Evolutionary conservation across 2,888 invertebrate genomes (phyloP).

Genomic region (Lumbricus terrestris): DNA sequence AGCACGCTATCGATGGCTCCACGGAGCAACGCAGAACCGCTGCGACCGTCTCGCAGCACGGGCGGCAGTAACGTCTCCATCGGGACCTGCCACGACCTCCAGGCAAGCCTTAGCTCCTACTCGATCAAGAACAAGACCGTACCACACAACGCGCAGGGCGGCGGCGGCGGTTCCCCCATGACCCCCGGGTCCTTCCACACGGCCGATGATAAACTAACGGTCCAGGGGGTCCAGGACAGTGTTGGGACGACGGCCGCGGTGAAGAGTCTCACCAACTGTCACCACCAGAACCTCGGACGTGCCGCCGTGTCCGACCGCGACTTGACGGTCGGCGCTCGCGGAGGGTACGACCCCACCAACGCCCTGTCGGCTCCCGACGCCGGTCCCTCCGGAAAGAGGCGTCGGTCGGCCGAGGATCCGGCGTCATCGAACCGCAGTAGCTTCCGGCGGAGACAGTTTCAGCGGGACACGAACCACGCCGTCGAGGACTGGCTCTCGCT

Average conservation of each 20-base stretch:
- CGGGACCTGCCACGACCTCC: constrained; percentile 22
- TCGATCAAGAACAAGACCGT: constrained; percentile 5
- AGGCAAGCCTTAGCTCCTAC: constrained; percentile 8
- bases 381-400: background rate
- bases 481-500: constrained; percentile 25
- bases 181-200: background rate
- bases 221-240: background rate
- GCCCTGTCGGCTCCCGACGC: background rate
- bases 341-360: background rate
- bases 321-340: background rate
- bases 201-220: background rate
- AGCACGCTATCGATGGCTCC: background rate
- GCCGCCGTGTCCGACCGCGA: background rate
- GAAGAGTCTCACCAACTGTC: background rate
- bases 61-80: constrained; percentile 19
- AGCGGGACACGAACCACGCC: constrained; percentile 19
- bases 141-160: no score
- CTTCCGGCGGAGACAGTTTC: constrained; percentile 4
- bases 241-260: no score
- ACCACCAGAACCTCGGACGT: background rate
- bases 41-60: background rate
- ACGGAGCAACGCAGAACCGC: background rate
- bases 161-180: background rate
- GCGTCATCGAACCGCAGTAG: background rate
- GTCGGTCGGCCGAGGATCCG: constrained; percentile 4